These are phyloP conservation scores for Ophion obscuratus DNA, from an alignment of 2,888 invertebrate genomes.

Conservation along the genomic window DNA sequence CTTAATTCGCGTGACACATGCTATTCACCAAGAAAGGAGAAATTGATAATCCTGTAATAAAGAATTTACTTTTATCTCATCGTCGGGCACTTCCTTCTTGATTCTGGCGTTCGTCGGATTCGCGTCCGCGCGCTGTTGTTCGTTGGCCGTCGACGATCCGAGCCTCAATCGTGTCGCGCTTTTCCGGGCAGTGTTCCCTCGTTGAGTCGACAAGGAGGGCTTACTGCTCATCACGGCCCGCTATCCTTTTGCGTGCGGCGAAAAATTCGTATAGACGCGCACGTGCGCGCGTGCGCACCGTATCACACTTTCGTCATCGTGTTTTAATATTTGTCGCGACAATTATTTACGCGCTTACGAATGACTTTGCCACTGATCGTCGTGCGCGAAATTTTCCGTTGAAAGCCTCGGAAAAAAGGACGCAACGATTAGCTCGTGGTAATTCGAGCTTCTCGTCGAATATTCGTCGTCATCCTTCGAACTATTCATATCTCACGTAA, in stretches of 20 bases:
- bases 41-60: neutral
- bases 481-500: slow-evolving; percentile 28
- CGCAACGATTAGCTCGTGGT: neutral
- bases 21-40: neutral
- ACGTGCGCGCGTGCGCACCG: neutral
- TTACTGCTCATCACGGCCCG: slow-evolving; percentile 67
- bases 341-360: neutral
- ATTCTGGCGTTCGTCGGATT: slow-evolving; percentile 81
- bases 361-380: neutral
- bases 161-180: slow-evolving; percentile 54
- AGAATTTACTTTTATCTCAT: slow-evolving; percentile 90
- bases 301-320: neutral
- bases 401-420: slow-evolving; percentile 2
- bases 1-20: neutral
- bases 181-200: slow-evolving; percentile 57
- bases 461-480: slow-evolving; percentile 17
- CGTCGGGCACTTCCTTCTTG: slow-evolving; percentile 90
- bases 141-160: slow-evolving; percentile 47
- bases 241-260: slow-evolving; percentile 2
- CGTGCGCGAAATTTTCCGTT: neutral
- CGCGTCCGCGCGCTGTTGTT: slow-evolving; percentile 41
- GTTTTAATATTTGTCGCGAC: neutral
- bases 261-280: neutral
- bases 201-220: slow-evolving; percentile 59
- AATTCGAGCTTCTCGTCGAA: neutral